A percentile compares a stretch with the other conserved stretches of the same genome.
phyloP scores from a whole-genome alignment of 2,113 vertebrate species.

The Myxocyprinus asiaticus region DNA sequence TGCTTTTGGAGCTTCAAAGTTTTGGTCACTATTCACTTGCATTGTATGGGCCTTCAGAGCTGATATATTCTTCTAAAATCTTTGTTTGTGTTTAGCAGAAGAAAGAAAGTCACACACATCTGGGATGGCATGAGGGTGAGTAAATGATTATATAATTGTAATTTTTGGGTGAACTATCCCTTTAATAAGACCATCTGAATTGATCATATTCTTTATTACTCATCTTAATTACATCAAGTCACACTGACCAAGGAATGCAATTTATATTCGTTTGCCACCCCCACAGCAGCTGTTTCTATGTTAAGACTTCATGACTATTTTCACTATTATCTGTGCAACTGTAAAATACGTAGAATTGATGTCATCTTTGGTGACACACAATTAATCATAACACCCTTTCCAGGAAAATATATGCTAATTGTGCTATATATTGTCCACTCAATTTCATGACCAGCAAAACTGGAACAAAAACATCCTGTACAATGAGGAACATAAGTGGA shows the following conservation, averaged over 20 bases:
- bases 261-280: conserved; percentile 50
- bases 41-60: too few relatives aligned
- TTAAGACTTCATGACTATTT: conserved; percentile 20
- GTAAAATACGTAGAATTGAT: conserved; percentile 18
- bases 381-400: conserved; percentile 4
- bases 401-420: conserved; percentile 14
- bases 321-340: conserved; percentile 1
- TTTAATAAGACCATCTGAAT: conserved; percentile 15
- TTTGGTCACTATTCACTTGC: too few relatives aligned
- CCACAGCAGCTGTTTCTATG: conserved; percentile 55
- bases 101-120: too few relatives aligned
- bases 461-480: not conserved
- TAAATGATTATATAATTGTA: conserved; percentile 16
- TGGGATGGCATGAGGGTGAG: conserved; percentile 4
- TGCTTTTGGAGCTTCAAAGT: too few relatives aligned
- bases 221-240: conserved; percentile 39
- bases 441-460: not conserved
- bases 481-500: not conserved
- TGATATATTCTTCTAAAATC: too few relatives aligned
- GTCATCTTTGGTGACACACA: conserved; percentile 24
- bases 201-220: conserved; percentile 46
- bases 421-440: not conserved
- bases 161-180: conserved; percentile 17
- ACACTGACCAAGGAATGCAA: conserved; percentile 43
- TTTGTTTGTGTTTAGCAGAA: too few relatives aligned